Conservation (phyloP, 2,888 invertebrate genomes). For the Doris montereyensis region DNA sequence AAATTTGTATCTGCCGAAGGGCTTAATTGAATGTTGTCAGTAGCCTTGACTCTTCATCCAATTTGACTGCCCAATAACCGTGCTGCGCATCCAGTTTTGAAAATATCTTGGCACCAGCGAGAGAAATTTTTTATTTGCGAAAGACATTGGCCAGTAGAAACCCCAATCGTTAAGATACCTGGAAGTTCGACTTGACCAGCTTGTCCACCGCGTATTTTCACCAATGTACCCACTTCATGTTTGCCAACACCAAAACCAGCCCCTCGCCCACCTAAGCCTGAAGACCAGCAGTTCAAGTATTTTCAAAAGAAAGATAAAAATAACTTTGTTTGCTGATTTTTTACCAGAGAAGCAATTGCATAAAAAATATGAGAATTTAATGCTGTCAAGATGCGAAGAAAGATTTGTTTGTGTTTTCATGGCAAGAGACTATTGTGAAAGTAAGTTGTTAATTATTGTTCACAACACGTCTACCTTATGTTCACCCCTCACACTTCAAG, state of each 20-base stretch:
- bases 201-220: not conserved
- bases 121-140: not conserved
- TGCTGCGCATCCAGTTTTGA: too few species aligned
- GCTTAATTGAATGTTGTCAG: slow-evolving; percentile 41
- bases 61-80: too few species aligned
- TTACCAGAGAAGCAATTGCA: not conserved
- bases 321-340: not conserved
- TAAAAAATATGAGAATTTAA: not conserved
- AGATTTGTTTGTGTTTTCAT: not conserved
- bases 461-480: not conserved
- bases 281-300: not conserved
- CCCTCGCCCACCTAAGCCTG: not conserved
- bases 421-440: not conserved
- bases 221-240: not conserved
- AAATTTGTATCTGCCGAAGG: slow-evolving; percentile 12
- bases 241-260: not conserved
- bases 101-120: too few species aligned
- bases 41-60: not conserved
- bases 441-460: not conserved
- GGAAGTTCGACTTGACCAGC: not conserved
- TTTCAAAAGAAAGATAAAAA: not conserved
- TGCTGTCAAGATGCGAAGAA: not conserved
- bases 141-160: not conserved
- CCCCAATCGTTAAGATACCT: not conserved
- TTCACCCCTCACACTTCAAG: not conserved